Base-by-base conservation (phyloP, 2,888 invertebrate species). In the Toxonevra muliebris region DNA sequence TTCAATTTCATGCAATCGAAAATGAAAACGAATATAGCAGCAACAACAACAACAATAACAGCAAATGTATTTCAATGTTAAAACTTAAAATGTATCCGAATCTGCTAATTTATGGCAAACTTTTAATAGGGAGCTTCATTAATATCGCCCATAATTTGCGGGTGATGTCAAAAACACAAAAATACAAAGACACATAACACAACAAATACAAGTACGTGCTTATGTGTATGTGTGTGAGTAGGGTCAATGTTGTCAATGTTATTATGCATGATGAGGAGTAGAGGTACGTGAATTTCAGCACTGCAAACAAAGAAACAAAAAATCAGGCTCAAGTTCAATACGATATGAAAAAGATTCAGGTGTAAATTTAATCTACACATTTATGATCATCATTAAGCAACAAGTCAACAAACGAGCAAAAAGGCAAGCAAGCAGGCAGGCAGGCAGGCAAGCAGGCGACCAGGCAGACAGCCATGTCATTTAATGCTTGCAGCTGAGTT, bases 61-160 rank as follows among this genome's bases (percentile, higher is more conserved):
- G 30, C 30, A 30, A 30, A 30, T 30, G 30, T 30, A 30, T 30
- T 30, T 30, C 30, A 30, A 30, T 30, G 30, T 30, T 30, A 30
- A 30, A 30, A 30, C 2, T 7, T 30, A 30, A 30, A 30, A 30
- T 30, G 30, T 30, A 30, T 30, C 30, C 30, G 30, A 30, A 30
- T 30, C 30, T 30, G 30, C 7, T 30, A 30, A 30, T 30, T 30
- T 30, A 30, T 30, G 30, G 30, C 30, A 30, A 30, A 30, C 30
- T 30, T 55, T 20, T 54, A 17, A 15, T 42, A 13, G 19, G 55
- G 48, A 57, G 64, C 57, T 65, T 65, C 59, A 65, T 65, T 65
- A 65, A 59, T 65, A 58, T 59, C 52, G 50, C 58, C 58, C 65
- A 65, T 65, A 65, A 65, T 65, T 65, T 65, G 65, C 52, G 48